Evolutionary conservation across 2,888 invertebrate genomes (phyloP), one percentile per base, ranked within the genome.

Genomic region (Nebria salina): DNA sequence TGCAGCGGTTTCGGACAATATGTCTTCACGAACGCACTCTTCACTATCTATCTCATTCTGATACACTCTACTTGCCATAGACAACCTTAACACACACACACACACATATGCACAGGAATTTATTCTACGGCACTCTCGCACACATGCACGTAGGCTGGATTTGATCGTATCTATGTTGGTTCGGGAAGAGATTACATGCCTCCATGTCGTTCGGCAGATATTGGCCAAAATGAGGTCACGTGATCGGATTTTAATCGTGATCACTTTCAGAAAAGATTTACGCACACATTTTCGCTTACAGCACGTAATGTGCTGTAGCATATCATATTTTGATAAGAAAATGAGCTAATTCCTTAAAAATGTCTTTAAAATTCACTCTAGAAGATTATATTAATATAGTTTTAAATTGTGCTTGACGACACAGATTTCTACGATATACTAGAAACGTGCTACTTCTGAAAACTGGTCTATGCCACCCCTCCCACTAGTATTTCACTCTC

Each of bases 191-290:
- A 79, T 79, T 79, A 79, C 77, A 77, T 72, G 66, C 25, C 75
- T 41, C 65, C 65, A 65, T 65, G 75, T 25, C 41, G 76, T 77
- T 77, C 79, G 68, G 74, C 75, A 79, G 73, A 74, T 75, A 79
- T 79, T 74, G 66, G 77, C 66, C 75, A 64, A 66, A 79, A 79
- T 79, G 79, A 79, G 79, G 79, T 79, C 79, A 75, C 79, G 73
- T 79, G 79, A 79, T 79, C 79, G 79, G 79, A 79, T 79, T 79
- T 79, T 79, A 79, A 79, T 79, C 79, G 79, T 74, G 75, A 79
- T 75, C 79, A 74, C 66, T 79, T 72, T 77, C 43, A 70, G 41
- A 66, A 54, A 54, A 13, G 54, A 54, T 54, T 54, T 54, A 54
- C 54, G 54, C 54, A 54, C 13, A 54, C 54, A 54, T 11, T 54